Evolutionary conservation across 1,140 invertebrate genomes (phyloP).

Genomic region (Wiebesia pumilae): DNA sequence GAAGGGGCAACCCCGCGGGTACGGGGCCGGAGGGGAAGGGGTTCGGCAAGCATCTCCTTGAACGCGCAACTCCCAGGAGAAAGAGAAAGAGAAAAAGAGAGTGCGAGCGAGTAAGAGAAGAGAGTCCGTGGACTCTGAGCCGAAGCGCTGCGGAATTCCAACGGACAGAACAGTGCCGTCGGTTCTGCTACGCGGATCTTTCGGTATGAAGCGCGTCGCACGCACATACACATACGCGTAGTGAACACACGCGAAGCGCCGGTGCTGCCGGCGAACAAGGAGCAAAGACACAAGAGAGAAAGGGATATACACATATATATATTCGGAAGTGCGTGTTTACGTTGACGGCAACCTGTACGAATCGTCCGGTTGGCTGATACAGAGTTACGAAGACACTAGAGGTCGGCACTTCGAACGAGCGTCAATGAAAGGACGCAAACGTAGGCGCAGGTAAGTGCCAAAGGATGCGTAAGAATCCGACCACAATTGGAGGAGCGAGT

Average conservation of each 20-base stretch:
- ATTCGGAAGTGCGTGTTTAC: background rate
- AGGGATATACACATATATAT: background rate
- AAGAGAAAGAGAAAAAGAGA: slow-evolving; percentile 37
- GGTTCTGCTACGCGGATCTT: slow-evolving; percentile 62
- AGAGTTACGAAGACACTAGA: too few relatives aligned
- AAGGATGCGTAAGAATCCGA: slow-evolving; percentile 8
- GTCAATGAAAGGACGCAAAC: slow-evolving; percentile 38
- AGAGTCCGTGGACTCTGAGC: slow-evolving; percentile 61
- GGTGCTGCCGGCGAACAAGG: background rate
- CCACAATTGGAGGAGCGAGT: background rate
- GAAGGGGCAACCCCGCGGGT: slow-evolving; percentile 32
- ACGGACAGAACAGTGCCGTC: slow-evolving; percentile 66
- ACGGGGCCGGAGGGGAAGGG: slow-evolving; percentile 23
- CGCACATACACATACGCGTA: background rate
- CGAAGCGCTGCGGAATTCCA: slow-evolving; percentile 65
- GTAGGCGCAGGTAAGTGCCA: slow-evolving; percentile 17
- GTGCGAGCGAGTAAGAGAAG: slow-evolving; percentile 10
- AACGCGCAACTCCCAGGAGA: slow-evolving; percentile 32
- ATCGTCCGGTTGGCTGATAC: background rate
- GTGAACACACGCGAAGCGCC: background rate
- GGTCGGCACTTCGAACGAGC: background rate
- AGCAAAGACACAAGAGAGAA: background rate
- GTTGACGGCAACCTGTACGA: background rate
- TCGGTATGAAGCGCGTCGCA: slow-evolving; percentile 36
- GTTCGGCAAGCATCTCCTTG: slow-evolving; percentile 22